Percentiles rank a stretch among this genome's conserved stretches.
These are phyloP conservation scores for Amphipoea lucens DNA, from an alignment of 2,888 invertebrate species.

Conservation along the genomic window DNA sequence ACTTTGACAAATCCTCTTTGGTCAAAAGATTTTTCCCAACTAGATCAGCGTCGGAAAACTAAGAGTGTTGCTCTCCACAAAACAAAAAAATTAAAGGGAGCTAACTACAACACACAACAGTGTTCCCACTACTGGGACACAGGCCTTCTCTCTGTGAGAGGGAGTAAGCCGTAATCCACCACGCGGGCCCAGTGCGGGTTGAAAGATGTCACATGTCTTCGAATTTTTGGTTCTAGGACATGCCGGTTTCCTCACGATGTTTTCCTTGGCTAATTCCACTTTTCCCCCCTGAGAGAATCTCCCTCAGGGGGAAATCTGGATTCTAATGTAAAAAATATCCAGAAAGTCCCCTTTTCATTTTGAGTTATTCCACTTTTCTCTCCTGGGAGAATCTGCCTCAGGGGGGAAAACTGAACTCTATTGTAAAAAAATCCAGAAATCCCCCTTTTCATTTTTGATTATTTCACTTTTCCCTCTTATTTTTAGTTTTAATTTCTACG, in stretches of 20 bases:
- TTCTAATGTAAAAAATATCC: too few species aligned
- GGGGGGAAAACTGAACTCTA: too few species aligned
- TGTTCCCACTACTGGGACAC: not conserved
- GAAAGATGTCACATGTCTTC: not conserved
- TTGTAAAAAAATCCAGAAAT: too few species aligned
- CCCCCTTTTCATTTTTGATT: too few species aligned
- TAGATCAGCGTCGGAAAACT: not conserved
- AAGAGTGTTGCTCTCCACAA: not conserved
- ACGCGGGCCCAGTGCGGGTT: not conserved
- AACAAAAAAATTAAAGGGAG: not conserved
- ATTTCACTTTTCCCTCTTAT: too few species aligned
- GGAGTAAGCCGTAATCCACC: not conserved
- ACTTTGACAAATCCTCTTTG: slow-evolving; percentile 7
- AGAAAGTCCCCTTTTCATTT: too few species aligned
- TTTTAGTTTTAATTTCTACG: too few species aligned
- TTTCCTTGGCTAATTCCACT: too few species aligned
- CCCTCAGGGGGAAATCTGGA: too few species aligned
- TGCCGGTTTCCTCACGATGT: not conserved
- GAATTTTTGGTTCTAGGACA: not conserved
- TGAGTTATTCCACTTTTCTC: too few species aligned
- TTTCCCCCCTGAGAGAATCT: too few species aligned
- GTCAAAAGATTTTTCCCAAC: not conserved
- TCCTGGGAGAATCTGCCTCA: too few species aligned
- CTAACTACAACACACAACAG: not conserved
- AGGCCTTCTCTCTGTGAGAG: not conserved